Base-by-base conservation (phyloP, 2,113 vertebrate species). In the Polypterus senegalus region DNA sequence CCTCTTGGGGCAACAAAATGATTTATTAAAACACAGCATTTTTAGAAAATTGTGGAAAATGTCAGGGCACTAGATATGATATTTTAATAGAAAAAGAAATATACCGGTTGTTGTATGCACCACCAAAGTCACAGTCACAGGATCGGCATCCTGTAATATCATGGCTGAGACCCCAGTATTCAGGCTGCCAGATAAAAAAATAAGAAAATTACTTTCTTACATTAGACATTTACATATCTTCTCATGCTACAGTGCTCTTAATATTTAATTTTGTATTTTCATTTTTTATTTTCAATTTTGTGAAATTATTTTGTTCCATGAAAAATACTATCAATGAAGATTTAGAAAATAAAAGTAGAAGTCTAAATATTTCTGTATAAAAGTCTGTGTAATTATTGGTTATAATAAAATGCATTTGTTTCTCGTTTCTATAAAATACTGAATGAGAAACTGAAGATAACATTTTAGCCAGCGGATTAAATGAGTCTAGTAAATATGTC, bases 61-160 rank as follows among this genome's bases (percentile, higher is more conserved):
- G 51, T 10, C 51, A 52, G 10, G 10, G 10, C 10, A 52, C 10
- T 52, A 52, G 51, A 7, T 52, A 10, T 52, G 51, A 4, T 8
- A 10, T 7, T 52, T 52, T 52, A 10, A 4, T 8, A 8, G 51
- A 52, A n/a, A 4, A 9, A 11, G 45, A 56, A 8, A 44, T 67
- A 46, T 73, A 92, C 90, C 85, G 87, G 71, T 88, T 93, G 76
- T 74, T 88, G 73, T 82, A 81, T 63, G 90, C 76, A 65, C 88
- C 91, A 45, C 90, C 89, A 49, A 94, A 93, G 73, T 95, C 89
- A 4, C 88, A 96, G 71, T 86, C 80, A 1, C 90, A 94, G 6
- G 84, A 69, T 65, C 83, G 74, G 79, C 91, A 94, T 65, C 91
- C 91, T 1, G 74, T 74, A 57, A 86, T 3, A 48, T 91, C 87